A percentile compares a stretch with the other conserved stretches of the same genome.
These are phyloP conservation scores for Automeris io DNA, from an alignment of 2,888 invertebrate species.

Conservation along the genomic window DNA sequence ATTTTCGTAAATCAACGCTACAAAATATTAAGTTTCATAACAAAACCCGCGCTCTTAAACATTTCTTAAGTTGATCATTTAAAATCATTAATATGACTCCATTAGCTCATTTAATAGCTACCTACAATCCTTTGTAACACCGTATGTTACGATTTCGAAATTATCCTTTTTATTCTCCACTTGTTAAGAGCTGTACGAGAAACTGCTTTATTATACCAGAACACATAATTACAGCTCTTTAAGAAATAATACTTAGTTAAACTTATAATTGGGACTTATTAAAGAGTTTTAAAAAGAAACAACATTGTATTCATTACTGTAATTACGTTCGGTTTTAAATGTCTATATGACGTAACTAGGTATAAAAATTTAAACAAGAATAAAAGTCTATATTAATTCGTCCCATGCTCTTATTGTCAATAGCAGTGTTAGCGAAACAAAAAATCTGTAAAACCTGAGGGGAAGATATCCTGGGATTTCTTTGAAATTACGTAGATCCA, in stretches of 20 bases:
- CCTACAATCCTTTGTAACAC: no score
- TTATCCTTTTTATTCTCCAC: neutral
- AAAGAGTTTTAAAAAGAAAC: neutral
- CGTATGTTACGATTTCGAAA: neutral
- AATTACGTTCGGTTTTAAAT: neutral
- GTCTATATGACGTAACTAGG: no score
- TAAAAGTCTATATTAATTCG: neutral
- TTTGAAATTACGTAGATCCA: conserved; percentile 44
- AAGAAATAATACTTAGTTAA: neutral
- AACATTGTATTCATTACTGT: neutral
- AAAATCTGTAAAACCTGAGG: neutral
- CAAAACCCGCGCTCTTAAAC: no score
- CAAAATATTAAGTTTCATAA: no score
- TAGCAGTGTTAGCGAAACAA: neutral
- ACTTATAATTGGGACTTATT: neutral
- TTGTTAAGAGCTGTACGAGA: neutral
- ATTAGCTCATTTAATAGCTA: no score
- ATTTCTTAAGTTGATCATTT: no score
- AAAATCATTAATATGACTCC: no score
- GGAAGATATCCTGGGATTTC: conserved; percentile 11
- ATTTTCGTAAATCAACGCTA: no score
- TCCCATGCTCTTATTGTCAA: neutral
- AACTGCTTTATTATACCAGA: neutral
- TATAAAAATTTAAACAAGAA: neutral
- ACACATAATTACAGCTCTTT: neutral